phyloP scores from a whole-genome alignment of 2,888 invertebrate genomes.

The Strigamia maritima region DNA sequence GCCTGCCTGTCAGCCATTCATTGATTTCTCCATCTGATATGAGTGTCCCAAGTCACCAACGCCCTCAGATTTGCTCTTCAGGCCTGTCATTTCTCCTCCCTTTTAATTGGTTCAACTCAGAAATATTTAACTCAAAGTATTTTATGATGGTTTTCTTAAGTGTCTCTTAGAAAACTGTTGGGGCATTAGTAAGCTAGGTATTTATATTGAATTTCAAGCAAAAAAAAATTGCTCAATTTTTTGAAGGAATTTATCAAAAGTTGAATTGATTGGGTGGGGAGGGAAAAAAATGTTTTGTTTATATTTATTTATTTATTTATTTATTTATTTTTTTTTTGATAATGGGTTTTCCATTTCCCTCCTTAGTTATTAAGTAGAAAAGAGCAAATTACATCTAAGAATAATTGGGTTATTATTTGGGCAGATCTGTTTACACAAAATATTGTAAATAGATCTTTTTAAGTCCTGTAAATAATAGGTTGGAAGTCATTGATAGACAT shows the following conservation, averaged over 20 bases:
- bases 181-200: too few species aligned
- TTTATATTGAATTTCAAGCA: too few species aligned
- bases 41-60: conserved; percentile 20
- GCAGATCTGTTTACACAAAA: conserved; percentile 16
- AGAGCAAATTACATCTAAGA: not conserved
- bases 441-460: conserved; percentile 10
- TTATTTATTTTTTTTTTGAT: not conserved
- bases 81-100: conserved; percentile 15
- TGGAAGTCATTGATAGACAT: conserved; percentile 11
- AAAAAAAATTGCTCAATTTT: not conserved
- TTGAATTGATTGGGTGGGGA: not conserved
- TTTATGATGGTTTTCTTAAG: conserved; percentile 11
- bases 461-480: not conserved
- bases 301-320: not conserved
- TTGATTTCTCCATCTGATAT: conserved; percentile 25
- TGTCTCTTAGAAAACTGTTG: not conserved
- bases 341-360: not conserved
- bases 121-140: conserved; percentile 17
- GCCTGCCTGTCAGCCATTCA: conserved; percentile 18
- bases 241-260: not conserved
- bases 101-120: conserved; percentile 8
- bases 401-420: conserved; percentile 17
- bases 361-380: conserved; percentile 13
- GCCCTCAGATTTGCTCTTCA: conserved; percentile 16
- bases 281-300: not conserved